Base-by-base conservation (phyloP, 2,797 vertebrate genomes). In the Melanotaenia maccullochi region DNA sequence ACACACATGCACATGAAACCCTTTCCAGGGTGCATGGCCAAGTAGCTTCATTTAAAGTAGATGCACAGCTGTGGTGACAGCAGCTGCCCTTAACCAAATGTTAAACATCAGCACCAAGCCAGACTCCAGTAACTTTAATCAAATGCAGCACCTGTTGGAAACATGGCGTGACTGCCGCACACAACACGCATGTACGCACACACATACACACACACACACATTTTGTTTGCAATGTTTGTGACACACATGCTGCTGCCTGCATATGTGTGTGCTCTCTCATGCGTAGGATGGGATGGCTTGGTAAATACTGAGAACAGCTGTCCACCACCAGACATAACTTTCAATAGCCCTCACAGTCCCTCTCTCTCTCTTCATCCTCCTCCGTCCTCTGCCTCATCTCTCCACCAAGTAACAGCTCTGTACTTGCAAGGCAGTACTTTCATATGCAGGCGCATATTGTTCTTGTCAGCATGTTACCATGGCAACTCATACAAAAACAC, bases 121-220 rank as follows among this genome's bases (percentile, higher is more conserved):
- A 73, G 83, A 63, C 79, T 70, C 77, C n/a, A 49, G 71, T 61
- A 76, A 73, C 68, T 85, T 88, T 90, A 87, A 90, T 91, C 88
- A 89, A 86, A 87, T 24, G 42, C 83, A 88, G 78, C 90, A 92
- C 87, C 90, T 92, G 92, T 89, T 89, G 84, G 89, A 90, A 88
- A 87, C 81, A 84, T 77, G 73, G 75, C 60, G 59, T 16, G 9
- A 63, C 47, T 65, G 51, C 30, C 14, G 38, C 8, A 12, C 22
- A 58, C 57, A 72, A 16, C 22, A 55, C 54, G 71, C 61, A 61
- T 30, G 18, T 32, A 25, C 51, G 52, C 64, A 47, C 63, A 24
- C 67, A 54, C 56, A n/a, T 62, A 13, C 60, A 73, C 52, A 58
- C 24, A 57, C 64, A 49, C 63, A 25, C 67, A 59, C 42, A 32